Conservation (phyloP, 2,797 vertebrate genomes). For the Mus caroli region DNA sequence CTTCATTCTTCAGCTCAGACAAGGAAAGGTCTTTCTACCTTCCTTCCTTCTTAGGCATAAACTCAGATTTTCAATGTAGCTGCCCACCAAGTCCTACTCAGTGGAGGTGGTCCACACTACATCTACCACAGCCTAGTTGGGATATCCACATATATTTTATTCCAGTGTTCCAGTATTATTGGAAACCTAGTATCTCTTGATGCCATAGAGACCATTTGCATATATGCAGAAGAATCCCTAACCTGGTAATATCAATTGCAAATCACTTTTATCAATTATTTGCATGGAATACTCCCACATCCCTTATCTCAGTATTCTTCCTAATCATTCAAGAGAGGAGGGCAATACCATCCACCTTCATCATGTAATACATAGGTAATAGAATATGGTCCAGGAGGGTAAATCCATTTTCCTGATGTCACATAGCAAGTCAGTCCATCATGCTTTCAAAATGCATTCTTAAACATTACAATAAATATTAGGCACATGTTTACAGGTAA, state of each 20-base stretch:
- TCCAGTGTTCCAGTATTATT: neutral
- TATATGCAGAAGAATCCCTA: neutral
- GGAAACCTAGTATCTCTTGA: neutral
- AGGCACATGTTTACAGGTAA: neutral
- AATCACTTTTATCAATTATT: neutral
- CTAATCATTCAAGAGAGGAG: neutral
- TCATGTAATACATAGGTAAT: neutral
- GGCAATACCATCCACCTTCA: neutral
- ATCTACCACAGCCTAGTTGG: neutral
- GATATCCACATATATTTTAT: neutral
- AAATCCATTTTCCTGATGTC: neutral
- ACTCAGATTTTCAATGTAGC: neutral
- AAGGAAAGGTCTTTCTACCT: neutral
- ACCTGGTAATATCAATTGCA: neutral
- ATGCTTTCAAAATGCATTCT: neutral
- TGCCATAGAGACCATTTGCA: neutral
- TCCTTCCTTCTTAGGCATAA: neutral
- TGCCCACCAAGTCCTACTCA: neutral
- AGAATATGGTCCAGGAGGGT: neutral
- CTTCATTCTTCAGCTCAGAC: neutral
- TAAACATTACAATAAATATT: neutral
- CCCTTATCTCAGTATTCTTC: neutral
- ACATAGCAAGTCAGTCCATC: neutral
- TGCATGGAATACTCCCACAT: neutral
- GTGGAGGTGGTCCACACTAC: neutral